Evolutionary conservation across 2,888 invertebrate genomes (phyloP).

Genomic region (Machimus rusticus): DNA sequence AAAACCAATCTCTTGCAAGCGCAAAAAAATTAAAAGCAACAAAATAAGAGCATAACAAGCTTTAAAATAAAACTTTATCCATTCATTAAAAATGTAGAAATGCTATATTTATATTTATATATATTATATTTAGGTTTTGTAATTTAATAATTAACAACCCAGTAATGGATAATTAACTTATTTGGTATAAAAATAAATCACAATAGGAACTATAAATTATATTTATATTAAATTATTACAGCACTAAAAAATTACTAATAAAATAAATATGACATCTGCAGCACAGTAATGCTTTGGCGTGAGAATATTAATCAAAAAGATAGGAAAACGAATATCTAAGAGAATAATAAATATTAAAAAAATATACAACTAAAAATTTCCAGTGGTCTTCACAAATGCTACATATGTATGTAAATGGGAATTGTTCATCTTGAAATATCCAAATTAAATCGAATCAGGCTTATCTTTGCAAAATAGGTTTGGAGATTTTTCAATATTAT

Average conservation of each 20-base stretch:
- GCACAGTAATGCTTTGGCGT: not conserved
- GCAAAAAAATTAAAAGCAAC: not conserved
- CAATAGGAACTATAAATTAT: not conserved
- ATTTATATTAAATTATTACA: not conserved
- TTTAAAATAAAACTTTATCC: not conserved
- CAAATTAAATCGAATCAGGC: too few species aligned
- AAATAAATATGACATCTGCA: not conserved
- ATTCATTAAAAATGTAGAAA: not conserved
- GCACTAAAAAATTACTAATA: not conserved
- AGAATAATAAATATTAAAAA: not conserved
- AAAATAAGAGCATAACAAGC: not conserved
- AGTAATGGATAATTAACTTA: not conserved
- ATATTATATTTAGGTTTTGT: not conserved
- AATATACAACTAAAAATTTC: not conserved
- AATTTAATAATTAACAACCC: not conserved
- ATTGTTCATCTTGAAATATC: not conserved
- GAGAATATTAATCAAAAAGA: not conserved
- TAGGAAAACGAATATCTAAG: not conserved
- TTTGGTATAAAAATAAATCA: not conserved
- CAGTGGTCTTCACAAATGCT: not conserved
- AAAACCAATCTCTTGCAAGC: not conserved
- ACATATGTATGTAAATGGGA: not conserved
- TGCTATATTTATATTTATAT: too few species aligned
- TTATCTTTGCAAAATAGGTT: not conserved
- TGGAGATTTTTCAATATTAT: not conserved